Conservation (phyloP, 1,140 invertebrate genomes). For the Drosophila nikananu region DNA sequence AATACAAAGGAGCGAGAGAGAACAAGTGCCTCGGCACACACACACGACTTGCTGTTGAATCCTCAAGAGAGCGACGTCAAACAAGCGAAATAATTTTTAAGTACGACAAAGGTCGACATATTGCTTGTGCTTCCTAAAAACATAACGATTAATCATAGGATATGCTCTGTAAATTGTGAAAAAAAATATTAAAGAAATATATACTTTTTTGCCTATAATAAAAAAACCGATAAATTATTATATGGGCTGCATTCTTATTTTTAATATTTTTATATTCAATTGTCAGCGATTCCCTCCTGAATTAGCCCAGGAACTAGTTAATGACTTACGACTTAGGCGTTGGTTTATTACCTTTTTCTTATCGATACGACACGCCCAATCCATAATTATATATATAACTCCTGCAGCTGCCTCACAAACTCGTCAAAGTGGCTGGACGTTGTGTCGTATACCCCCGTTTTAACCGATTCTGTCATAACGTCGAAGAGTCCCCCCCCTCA, state of each 20-base stretch:
- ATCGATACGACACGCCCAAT: slow-evolving; percentile 45
- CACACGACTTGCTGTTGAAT: background rate
- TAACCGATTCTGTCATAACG: slow-evolving; percentile 62
- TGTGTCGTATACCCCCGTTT: slow-evolving; percentile 34
- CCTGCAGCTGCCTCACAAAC: slow-evolving; percentile 17
- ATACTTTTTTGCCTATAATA: no score
- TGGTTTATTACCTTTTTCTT: slow-evolving; percentile 4
- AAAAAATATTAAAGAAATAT: no score
- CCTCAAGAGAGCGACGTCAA: no score
- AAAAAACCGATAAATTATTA: no score
- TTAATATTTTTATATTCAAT: background rate
- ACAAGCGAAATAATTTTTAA: no score
- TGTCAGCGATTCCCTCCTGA: background rate
- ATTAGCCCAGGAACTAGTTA: background rate
- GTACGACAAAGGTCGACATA: no score
- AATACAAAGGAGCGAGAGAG: background rate
- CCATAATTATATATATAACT: slow-evolving; percentile 51
- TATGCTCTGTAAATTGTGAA: no score
- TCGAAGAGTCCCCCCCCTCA: background rate
- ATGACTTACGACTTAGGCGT: background rate
- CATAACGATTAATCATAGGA: no score
- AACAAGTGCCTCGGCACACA: background rate
- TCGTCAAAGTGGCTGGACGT: slow-evolving; percentile 39
- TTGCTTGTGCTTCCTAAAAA: no score
- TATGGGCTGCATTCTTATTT: no score